Evolutionary conservation across 2,888 invertebrate species (phyloP), one percentile per base, ranked within the genome.

Genomic region (Amitus sp.): DNA sequence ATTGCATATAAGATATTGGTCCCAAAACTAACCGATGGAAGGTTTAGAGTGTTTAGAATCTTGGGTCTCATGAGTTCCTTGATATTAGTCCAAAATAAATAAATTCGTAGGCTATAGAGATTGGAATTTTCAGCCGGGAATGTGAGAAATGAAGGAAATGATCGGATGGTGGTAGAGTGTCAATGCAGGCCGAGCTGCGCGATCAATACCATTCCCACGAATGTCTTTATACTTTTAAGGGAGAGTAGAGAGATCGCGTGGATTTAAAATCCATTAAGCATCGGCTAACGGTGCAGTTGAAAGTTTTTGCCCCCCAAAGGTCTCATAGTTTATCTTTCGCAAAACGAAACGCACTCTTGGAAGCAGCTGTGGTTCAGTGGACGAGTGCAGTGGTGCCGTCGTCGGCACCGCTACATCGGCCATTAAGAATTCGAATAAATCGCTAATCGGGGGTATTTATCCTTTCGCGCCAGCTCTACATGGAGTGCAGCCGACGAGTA

Each of bases 341-440:
- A 47, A 51, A 62, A 60, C 62, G 62, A 62, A 66, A 62, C 62
- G 66, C 66, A 62, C 66, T 60, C 66, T n/a, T n/a, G n/a, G n/a
- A n/a, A n/a, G n/a, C n/a, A n/a, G n/a, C n/a, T n/a, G n/a, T n/a
- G 59, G 59, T 33, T 65, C 64, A 20, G 48, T 55, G 58, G 51
- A 56, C 49, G 64, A 59, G 54, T n/a, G n/a, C n/a, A n/a, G n/a
- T n/a, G 10, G 18, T 28, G 67, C 66, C 28, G 48, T 56, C 55
- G 50, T 52, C 48, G 62, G 62, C 59, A 56, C 60, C 62, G 54
- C 47, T n/a, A 47, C 55, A 58, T 52, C 58, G 54, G 50, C 63
- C 61, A 65, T 61, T 62, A 69, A 70, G 73, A 77, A 77, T 77
- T 75, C 73, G 68, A 78, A 78, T 79, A 77, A 79, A 78, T 78